A percentile compares a stretch with the other conserved stretches of the same genome.
phyloP scores from a whole-genome alignment of 2,113 vertebrate genomes.

The Alexandromys fortis region DNA sequence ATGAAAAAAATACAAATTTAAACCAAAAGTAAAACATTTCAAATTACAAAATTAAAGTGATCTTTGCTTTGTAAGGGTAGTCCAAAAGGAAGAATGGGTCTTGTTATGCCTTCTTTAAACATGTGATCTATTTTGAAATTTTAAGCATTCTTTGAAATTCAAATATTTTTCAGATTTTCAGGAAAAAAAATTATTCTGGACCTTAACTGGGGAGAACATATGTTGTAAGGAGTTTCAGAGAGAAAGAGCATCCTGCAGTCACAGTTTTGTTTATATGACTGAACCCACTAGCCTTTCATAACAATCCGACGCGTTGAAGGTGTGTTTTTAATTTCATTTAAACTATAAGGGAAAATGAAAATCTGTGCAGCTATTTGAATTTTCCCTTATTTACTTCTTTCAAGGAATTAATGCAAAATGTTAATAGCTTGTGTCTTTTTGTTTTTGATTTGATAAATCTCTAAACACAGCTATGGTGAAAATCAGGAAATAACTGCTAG shows the following conservation, averaged over 20 bases:
- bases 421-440: not conserved
- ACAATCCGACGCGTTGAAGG: not conserved
- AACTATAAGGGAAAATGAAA: not conserved
- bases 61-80: not conserved
- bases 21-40: not conserved
- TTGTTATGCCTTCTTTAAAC: not conserved
- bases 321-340: not conserved
- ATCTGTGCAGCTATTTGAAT: not conserved
- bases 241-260: not conserved
- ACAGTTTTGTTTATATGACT: conserved; percentile 4
- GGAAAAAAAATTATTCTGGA: not conserved
- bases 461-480: not conserved
- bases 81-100: not conserved
- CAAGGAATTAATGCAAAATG: not conserved
- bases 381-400: not conserved
- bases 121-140: not conserved
- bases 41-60: not conserved
- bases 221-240: not conserved
- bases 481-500: not conserved
- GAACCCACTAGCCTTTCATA: not conserved
- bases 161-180: not conserved
- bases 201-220: not conserved
- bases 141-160: not conserved
- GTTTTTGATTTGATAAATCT: not conserved
- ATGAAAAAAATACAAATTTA: not conserved